These are phyloP conservation scores for Galeopsomyia nigrocyanea DNA, from an alignment of 2,888 invertebrate species.

Conservation along the genomic window DNA sequence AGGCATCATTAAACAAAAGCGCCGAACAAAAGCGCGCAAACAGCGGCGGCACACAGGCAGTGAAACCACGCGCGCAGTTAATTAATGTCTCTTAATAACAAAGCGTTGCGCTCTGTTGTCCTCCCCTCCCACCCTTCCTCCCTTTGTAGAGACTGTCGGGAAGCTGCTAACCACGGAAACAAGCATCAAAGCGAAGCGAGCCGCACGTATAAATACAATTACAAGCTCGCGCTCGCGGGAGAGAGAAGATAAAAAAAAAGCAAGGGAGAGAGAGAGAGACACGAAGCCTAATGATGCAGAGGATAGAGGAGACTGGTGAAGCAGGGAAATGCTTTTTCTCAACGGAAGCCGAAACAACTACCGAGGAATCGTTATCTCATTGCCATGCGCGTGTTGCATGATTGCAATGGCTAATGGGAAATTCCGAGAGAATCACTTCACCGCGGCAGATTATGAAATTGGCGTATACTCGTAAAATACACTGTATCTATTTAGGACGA, in stretches of 20 bases:
- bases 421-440: too few species aligned
- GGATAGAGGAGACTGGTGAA: not conserved
- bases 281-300: constrained; percentile 8
- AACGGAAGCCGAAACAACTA: too few species aligned
- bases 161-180: not conserved
- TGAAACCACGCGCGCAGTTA: not conserved
- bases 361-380: too few species aligned
- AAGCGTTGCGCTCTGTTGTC: not conserved
- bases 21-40: constrained; percentile 13
- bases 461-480: too few species aligned
- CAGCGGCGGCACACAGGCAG: too few species aligned
- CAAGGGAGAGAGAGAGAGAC: constrained; percentile 25
- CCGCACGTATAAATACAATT: too few species aligned
- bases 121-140: not conserved
- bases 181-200: too few species aligned
- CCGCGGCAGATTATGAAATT: too few species aligned
- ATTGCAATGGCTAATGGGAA: too few species aligned
- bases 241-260: not conserved
- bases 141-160: not conserved
- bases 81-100: constrained; percentile 33
- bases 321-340: not conserved
- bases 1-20: not conserved
- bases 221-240: not conserved
- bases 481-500: too few species aligned
- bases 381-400: too few species aligned